phyloP scores from a whole-genome alignment of 2,888 invertebrate species.

The Napeogenes inachia region DNA sequence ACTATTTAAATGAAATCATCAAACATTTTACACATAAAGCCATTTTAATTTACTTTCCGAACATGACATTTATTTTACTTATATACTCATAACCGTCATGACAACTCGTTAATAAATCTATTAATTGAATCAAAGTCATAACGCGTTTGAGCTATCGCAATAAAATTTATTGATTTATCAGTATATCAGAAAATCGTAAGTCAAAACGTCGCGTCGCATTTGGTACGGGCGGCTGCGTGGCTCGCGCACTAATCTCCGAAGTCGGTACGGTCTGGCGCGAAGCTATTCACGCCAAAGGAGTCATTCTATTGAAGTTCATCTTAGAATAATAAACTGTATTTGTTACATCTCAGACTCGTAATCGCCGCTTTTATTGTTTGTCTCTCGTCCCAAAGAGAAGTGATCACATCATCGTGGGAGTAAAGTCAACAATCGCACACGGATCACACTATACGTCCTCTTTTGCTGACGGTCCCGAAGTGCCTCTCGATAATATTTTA shows the following conservation, averaged over 20 bases:
- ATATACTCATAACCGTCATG: slow-evolving; percentile 3
- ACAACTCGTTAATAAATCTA: slow-evolving; percentile 27
- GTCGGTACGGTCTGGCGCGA: slow-evolving; percentile 58
- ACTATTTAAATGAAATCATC: neutral
- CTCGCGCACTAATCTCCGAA: slow-evolving; percentile 57
- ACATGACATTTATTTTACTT: neutral
- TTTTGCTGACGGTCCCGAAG: slow-evolving; percentile 75
- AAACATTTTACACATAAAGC: neutral
- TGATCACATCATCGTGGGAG: slow-evolving; percentile 72
- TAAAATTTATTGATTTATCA: slow-evolving; percentile 71
- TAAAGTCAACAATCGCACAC: slow-evolving; percentile 72
- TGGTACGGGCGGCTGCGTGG: slow-evolving; percentile 57
- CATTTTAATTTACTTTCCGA: too few species aligned
- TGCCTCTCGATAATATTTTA: slow-evolving; percentile 77
- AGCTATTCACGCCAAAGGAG: slow-evolving; percentile 47
- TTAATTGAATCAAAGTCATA: slow-evolving; percentile 36
- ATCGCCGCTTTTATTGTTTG: slow-evolving; percentile 75
- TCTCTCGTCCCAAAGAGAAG: slow-evolving; percentile 66
- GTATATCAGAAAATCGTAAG: slow-evolving; percentile 66
- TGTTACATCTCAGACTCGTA: slow-evolving; percentile 69
- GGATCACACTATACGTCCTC: slow-evolving; percentile 68
- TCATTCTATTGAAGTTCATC: slow-evolving; percentile 61
- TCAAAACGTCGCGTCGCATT: slow-evolving; percentile 66
- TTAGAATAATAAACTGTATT: slow-evolving; percentile 71
- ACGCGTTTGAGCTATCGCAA: slow-evolving; percentile 47